Percentiles rank a stretch among this genome's conserved stretches.
Conservation (phyloP, 2,113 vertebrate genomes). For the Cacatua alba region DNA sequence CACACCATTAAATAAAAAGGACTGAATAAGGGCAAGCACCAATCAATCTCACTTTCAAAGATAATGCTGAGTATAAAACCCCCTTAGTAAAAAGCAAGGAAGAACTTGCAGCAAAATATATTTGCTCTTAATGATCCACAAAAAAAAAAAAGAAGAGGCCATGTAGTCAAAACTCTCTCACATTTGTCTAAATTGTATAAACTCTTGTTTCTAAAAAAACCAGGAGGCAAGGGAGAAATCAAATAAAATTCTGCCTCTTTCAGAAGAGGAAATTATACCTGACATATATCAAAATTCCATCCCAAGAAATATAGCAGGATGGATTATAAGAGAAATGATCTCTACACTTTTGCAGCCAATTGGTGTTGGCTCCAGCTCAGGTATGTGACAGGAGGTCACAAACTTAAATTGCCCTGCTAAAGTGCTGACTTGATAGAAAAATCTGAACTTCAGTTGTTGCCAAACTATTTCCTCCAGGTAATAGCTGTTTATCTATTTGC, state of each 20-base stretch:
- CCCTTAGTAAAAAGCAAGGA: neutral
- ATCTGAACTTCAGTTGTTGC: neutral
- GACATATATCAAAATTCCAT: slow-evolving; percentile 55
- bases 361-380: slow-evolving; percentile 54
- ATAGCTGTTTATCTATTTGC: neutral
- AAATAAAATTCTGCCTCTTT: slow-evolving; percentile 37
- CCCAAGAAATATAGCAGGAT: neutral
- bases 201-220: neutral
- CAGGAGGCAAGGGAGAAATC: neutral
- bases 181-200: neutral
- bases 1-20: neutral
- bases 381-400: slow-evolving; percentile 58
- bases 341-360: slow-evolving; percentile 19
- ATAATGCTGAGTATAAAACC: neutral
- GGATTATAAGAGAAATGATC: slow-evolving; percentile 47
- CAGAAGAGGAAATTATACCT: slow-evolving; percentile 44
- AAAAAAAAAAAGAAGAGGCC: neutral
- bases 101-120: neutral
- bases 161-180: neutral
- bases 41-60: neutral
- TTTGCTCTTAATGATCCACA: neutral
- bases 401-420: slow-evolving; percentile 39
- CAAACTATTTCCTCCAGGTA: slow-evolving; percentile 14
- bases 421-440: slow-evolving; percentile 62
- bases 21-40: neutral